These are phyloP conservation scores for Calephelis perditalis DNA, from an alignment of 2,888 invertebrate genomes.

Conservation along the genomic window DNA sequence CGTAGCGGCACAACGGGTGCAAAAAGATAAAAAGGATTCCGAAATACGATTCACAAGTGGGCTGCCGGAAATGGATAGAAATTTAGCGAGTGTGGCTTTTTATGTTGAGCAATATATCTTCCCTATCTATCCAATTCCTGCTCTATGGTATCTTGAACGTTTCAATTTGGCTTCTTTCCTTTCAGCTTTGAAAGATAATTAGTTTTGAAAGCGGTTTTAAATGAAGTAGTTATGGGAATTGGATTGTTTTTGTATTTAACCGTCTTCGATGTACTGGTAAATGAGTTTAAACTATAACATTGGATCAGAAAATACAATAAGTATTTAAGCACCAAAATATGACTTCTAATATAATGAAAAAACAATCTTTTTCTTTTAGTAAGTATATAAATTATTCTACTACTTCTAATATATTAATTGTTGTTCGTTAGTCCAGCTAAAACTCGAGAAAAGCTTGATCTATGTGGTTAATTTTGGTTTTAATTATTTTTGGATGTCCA, in stretches of 20 bases:
- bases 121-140: constrained; percentile 74
- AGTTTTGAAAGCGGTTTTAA: constrained; percentile 1
- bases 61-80: constrained; percentile 72
- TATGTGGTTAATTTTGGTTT: too few relatives aligned
- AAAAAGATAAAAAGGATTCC: constrained; percentile 75
- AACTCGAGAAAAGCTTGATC: too few relatives aligned
- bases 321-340: not conserved
- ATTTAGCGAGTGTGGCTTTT: constrained; percentile 69
- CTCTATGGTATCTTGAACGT: constrained; percentile 70
- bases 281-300: too few relatives aligned
- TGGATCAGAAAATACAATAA: too few relatives aligned
- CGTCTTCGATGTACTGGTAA: too few relatives aligned
- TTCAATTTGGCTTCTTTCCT: constrained; percentile 52
- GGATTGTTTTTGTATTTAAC: not conserved
- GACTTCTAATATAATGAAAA: not conserved
- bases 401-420: too few relatives aligned
- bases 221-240: not conserved
- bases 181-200: constrained; percentile 12
- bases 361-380: not conserved
- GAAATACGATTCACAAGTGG: constrained; percentile 76
- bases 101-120: constrained; percentile 72
- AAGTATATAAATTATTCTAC: too few relatives aligned
- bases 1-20: constrained; percentile 54
- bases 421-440: too few relatives aligned
- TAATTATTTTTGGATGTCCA: too few relatives aligned